A percentile compares a stretch with the other conserved stretches of the same genome.
Conservation (phyloP, 2,113 vertebrate species). For the Scytalopus superciliaris region DNA sequence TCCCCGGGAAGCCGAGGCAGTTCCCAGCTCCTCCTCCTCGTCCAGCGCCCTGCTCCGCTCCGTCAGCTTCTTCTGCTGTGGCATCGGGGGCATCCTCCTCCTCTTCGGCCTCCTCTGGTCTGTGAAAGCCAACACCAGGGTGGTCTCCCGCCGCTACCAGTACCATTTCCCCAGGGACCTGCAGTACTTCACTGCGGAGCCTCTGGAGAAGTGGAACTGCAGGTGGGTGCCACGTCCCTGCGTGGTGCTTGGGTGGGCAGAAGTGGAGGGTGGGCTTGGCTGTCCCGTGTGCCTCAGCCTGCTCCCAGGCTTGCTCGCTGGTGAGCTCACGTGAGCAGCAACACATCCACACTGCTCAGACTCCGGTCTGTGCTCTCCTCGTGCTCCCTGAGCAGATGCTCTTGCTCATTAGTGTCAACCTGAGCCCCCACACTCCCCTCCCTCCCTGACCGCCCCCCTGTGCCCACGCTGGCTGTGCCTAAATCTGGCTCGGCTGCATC, state of each 20-base stretch:
- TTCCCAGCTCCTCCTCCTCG: constrained; percentile 2
- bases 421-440: neutral
- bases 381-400: neutral
- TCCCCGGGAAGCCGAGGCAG: neutral
- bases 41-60: constrained; percentile 64
- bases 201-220: constrained; percentile 64
- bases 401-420: neutral
- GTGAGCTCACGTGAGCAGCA: neutral
- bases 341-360: rapidly evolving
- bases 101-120: constrained; percentile 74
- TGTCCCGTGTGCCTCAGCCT: rapidly evolving
- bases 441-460: neutral
- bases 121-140: constrained; percentile 47
- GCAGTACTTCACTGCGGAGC: constrained; percentile 64
- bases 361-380: neutral
- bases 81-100: constrained; percentile 70
- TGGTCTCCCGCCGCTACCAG: constrained; percentile 51
- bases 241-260: rapidly evolving
- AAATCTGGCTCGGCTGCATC: rapidly evolving
- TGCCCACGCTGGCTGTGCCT: neutral
- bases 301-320: neutral
- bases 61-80: constrained; percentile 72
- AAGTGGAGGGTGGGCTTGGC: neutral
- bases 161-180: constrained; percentile 72
- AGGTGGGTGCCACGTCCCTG: constrained; percentile 32